Evolutionary conservation across 2,888 invertebrate species (phyloP).

Genomic region (Entomobrya proxima): DNA sequence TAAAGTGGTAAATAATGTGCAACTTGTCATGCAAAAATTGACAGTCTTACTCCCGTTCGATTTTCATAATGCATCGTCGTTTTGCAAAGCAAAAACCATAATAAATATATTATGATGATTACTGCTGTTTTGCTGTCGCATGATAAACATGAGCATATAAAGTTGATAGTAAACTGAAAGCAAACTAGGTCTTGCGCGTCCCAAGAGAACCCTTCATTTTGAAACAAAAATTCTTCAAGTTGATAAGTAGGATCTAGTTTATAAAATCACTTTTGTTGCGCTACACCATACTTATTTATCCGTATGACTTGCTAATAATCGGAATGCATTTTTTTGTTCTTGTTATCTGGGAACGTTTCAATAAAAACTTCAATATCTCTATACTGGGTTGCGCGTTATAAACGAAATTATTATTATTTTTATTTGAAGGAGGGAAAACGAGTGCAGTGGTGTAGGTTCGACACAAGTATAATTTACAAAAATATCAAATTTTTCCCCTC

Average conservation of each 20-base stretch:
- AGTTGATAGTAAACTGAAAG: no score
- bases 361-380: not conserved
- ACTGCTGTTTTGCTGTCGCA: not conserved
- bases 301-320: conserved; percentile 12
- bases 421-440: not conserved
- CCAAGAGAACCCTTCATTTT: conserved; percentile 11
- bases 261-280: conserved; percentile 37
- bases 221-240: not conserved
- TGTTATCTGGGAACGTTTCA: not conserved
- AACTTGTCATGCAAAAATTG: conserved; percentile 26
- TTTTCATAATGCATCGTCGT: conserved; percentile 11
- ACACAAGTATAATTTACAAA: not conserved
- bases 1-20: conserved; percentile 19
- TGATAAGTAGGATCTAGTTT: conserved; percentile 30
- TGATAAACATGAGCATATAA: not conserved
- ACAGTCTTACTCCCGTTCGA: not conserved
- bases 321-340: conserved; percentile 28
- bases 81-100: not conserved
- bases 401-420: not conserved
- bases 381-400: not conserved
- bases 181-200: conserved; percentile 47
- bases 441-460: not conserved
- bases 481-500: not conserved
- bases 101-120: not conserved
- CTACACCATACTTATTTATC: conserved; percentile 22